phyloP scores from a whole-genome alignment of 2,113 vertebrate genomes.

The Mirounga angustirostris region DNA sequence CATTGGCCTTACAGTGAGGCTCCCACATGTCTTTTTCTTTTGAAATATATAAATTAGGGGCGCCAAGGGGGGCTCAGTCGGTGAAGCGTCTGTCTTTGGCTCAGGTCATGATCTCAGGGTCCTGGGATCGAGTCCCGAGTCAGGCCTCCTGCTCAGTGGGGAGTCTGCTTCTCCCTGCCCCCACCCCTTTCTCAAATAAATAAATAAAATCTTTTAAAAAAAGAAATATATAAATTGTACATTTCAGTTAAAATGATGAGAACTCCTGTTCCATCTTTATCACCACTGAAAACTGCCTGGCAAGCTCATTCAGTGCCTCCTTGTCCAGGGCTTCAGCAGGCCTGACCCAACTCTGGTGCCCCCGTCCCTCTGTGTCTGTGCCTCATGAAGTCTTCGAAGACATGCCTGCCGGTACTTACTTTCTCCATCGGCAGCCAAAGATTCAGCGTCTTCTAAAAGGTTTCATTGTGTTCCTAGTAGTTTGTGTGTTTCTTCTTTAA shows the following conservation, averaged over 20 bases:
- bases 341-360: no score
- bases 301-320: no score
- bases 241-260: neutral
- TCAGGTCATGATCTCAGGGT: no score
- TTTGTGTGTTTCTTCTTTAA: slow-evolving; percentile 32
- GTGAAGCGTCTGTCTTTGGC: no score
- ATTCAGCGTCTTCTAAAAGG: neutral
- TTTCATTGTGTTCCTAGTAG: neutral
- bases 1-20: neutral
- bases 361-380: accelerated
- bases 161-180: no score
- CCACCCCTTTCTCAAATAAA: no score
- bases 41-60: neutral
- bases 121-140: no score
- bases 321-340: no score
- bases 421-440: neutral
- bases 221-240: neutral
- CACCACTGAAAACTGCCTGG: neutral
- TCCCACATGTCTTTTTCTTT: neutral
- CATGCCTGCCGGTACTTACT: neutral
- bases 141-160: no score
- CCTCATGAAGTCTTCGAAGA: neutral
- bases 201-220: no score
- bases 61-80: no score
- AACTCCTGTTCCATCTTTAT: neutral